Base-by-base conservation (phyloP, 2,888 invertebrate species). In the Leptopterna dolabrata region DNA sequence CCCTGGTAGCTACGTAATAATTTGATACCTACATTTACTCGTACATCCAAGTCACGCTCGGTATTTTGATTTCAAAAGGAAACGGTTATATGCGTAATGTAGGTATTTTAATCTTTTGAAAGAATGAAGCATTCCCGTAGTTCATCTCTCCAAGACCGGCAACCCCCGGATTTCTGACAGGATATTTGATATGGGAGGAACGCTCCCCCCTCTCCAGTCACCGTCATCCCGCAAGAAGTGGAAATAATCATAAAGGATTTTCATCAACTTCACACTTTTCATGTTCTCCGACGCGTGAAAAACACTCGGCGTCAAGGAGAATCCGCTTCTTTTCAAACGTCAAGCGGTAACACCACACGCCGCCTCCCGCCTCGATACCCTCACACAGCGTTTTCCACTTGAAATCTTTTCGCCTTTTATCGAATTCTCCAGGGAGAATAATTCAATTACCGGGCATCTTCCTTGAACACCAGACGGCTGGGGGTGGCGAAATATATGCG, bases 351-450 rank as follows among this genome's bases (percentile, higher is more conserved):
- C 13, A 63, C 19, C 13, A 27, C 24, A 36, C 63, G 9, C 63
- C 11, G 11, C 63, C 63, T 24, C 63, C 63, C 24, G 63, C 24
- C 63, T 63, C 63, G 24, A 63, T 63, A 63, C 24, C 73, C 73
- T n/a, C 73, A 36, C 36, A 73, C 36, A 36, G 36, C 41, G 41
- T 73, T 73, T 73, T 73, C 73, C 73, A 73, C 36, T 73, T 41
- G 73, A 73, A 73, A 73, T 73, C 73, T 73, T 73, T 73, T 30
- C 73, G 63, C 27, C 73, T 73, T 73, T 73, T 73, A 73, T 73
- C 73, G 73, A 73, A 73, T 73, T 36, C 73, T 30, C 73, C 19
- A n/a, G 73, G 36, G 73, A 63, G 73, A 36, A 73, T 73, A 41
- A 73, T 73, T 73, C 73, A 73, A 73, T 73, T 73, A 73, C 73